These are phyloP conservation scores for Pterostichus niger DNA, from an alignment of 2,888 invertebrate genomes.

Conservation along the genomic window DNA sequence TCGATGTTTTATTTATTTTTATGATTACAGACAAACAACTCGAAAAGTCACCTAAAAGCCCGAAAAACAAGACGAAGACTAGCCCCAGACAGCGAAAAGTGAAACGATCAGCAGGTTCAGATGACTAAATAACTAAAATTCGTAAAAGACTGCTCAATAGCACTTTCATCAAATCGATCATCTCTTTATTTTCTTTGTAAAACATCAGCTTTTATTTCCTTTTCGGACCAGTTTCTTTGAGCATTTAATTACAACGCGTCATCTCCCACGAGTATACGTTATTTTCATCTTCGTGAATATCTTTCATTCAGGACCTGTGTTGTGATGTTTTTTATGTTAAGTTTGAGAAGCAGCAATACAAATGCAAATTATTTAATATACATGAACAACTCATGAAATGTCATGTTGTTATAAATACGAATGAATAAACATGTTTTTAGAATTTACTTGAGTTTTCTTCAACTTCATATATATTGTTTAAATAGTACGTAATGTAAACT, in stretches of 20 bases:
- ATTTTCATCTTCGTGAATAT: slow-evolving; percentile 43
- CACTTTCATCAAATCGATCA: slow-evolving; percentile 63
- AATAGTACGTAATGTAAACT: slow-evolving; percentile 37
- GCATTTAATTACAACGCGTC: slow-evolving; percentile 5
- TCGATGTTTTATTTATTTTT: slow-evolving; percentile 66
- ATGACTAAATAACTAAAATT: slow-evolving; percentile 67
- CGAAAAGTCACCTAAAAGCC: slow-evolving; percentile 82
- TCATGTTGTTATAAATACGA: slow-evolving; percentile 62
- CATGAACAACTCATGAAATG: slow-evolving; percentile 51
- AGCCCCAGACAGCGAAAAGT: slow-evolving; percentile 89
- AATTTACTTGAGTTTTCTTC: slow-evolving; percentile 41
- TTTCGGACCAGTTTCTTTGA: slow-evolving; percentile 24
- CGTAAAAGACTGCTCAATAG: slow-evolving; percentile 62
- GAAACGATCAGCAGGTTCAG: slow-evolving; percentile 85
- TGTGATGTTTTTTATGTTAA: slow-evolving; percentile 64
- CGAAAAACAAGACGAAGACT: slow-evolving; percentile 76
- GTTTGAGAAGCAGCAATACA: slow-evolving; percentile 54
- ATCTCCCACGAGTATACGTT: slow-evolving; percentile 41
- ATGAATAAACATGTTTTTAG: slow-evolving; percentile 61
- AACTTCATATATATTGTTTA: slow-evolving; percentile 18
- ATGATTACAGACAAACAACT: slow-evolving; percentile 72
- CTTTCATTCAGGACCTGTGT: slow-evolving; percentile 38
- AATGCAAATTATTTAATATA: slow-evolving; percentile 53
- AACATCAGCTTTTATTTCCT: neutral
- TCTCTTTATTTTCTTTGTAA: slow-evolving; percentile 25